Percentiles rank a stretch among this genome's conserved stretches.
Conservation (phyloP, 1,140 invertebrate genomes). For the Dendrolimus punctatus region DNA sequence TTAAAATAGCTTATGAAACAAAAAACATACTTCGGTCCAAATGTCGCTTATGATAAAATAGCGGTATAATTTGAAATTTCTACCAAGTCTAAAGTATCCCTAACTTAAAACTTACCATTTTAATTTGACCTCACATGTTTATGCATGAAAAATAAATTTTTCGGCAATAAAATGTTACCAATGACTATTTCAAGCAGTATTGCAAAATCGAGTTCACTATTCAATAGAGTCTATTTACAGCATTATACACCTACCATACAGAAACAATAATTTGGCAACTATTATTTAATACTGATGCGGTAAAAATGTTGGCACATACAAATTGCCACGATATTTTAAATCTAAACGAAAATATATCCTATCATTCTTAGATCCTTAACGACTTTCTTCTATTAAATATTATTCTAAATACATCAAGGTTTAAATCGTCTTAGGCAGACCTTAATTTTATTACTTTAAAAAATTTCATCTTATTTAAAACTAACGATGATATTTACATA, state of each 20-base stretch:
- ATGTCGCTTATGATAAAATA: no score
- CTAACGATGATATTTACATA: conserved; percentile 48
- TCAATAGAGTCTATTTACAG: conserved; percentile 55
- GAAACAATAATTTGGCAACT: conserved; percentile 59
- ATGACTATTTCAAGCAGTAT: conserved; percentile 31
- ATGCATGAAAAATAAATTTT: conserved; percentile 69
- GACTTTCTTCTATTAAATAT: conserved; percentile 41
- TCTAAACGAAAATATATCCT: conserved; percentile 57
- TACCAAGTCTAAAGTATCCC: conserved; percentile 8
- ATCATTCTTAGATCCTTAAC: conserved; percentile 59
- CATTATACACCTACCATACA: conserved; percentile 47
- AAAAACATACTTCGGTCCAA: no score
- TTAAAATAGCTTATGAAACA: conserved; percentile 4
- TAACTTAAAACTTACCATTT: conserved; percentile 58
- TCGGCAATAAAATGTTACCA: conserved; percentile 49
- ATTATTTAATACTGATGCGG: conserved; percentile 71
- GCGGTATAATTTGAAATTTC: conserved; percentile 2
- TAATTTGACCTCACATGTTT: conserved; percentile 61
- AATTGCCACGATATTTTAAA: conserved; percentile 41
- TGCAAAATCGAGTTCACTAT: conserved; percentile 36
- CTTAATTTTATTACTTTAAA: conserved; percentile 34
- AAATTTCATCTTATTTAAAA: conserved; percentile 33
- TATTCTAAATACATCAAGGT: conserved; percentile 63
- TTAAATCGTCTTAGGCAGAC: conserved; percentile 67
- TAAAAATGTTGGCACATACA: conserved; percentile 71